Evolutionary conservation across 2,797 vertebrate genomes (phyloP).

Genomic region (Coreius guichenoti): DNA sequence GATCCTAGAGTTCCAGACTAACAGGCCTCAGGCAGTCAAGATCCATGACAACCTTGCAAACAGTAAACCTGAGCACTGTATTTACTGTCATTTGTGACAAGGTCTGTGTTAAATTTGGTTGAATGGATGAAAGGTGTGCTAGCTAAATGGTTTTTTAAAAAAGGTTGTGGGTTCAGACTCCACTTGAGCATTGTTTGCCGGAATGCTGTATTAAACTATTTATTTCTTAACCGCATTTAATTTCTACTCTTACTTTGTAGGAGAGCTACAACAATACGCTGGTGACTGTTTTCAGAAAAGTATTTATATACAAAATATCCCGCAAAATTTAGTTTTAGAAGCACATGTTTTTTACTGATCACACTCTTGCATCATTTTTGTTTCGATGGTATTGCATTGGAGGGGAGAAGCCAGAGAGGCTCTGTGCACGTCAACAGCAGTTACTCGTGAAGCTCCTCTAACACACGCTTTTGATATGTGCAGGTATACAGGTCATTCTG

Average conservation of each 20-base stretch:
- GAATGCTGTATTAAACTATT: constrained; percentile 24
- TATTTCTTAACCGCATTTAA: constrained; percentile 38
- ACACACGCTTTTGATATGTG: constrained; percentile 42
- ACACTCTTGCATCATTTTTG: constrained; percentile 58
- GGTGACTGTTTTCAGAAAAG: constrained; percentile 6
- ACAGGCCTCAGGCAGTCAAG: neutral
- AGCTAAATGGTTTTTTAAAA: neutral
- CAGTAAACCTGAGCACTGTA: neutral
- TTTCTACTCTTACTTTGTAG: constrained; percentile 22
- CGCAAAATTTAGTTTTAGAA: neutral
- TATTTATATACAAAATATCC: neutral
- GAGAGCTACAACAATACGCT: neutral
- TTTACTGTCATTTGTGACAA: constrained; percentile 8
- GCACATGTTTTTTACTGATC: constrained; percentile 27
- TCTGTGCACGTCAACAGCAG: constrained; percentile 38
- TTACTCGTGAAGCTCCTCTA: constrained; percentile 32
- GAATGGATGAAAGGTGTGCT: neutral
- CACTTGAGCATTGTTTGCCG: constrained; percentile 8
- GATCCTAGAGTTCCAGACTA: constrained; percentile 22
- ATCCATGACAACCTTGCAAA: constrained; percentile 22
- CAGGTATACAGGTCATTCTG: constrained; percentile 71
- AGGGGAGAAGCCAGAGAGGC: constrained; percentile 7
- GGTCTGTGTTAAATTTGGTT: neutral
- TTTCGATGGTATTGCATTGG: constrained; percentile 57
- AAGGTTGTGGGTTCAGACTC: neutral